phyloP scores from a whole-genome alignment of 2,888 invertebrate genomes.

The Ornithoptera priamus region DNA sequence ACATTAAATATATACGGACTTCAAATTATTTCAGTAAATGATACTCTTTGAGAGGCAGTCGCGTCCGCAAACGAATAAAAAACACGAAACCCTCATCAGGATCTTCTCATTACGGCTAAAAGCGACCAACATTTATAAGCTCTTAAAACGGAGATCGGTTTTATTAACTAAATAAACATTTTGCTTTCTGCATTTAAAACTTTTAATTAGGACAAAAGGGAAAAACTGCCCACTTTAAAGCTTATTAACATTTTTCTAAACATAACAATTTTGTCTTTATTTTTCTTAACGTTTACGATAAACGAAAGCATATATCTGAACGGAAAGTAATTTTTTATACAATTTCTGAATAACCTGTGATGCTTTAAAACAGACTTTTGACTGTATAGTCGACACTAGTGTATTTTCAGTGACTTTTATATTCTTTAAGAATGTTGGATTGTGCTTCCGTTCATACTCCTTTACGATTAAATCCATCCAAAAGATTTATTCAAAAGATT shows the following conservation, averaged over 20 bases:
- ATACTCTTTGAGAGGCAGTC: conserved; percentile 12
- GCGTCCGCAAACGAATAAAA: conserved; percentile 7
- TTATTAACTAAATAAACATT: conserved; percentile 25
- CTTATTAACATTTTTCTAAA: neutral
- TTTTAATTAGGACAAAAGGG: conserved; percentile 12
- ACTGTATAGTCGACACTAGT: too few species aligned
- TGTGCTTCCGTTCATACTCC: too few species aligned
- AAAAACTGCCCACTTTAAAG: neutral
- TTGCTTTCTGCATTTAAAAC: conserved; percentile 18
- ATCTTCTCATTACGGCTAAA: conserved; percentile 20
- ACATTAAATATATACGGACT: neutral
- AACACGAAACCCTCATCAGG: conserved; percentile 18
- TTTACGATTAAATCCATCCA: too few species aligned
- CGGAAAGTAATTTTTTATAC: too few species aligned
- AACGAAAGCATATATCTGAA: too few species aligned
- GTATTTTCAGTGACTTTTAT: too few species aligned
- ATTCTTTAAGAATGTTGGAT: too few species aligned
- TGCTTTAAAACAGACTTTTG: too few species aligned
- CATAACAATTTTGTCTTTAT: too few species aligned
- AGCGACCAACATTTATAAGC: conserved; percentile 28
- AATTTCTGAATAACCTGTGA: too few species aligned
- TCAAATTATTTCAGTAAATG: conserved; percentile 2
- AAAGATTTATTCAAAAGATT: too few species aligned
- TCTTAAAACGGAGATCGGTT: conserved; percentile 24
- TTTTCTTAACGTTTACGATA: too few species aligned